A percentile compares a stretch with the other conserved stretches of the same genome.
These are phyloP conservation scores for Dynastes tityus DNA, from an alignment of 2,888 invertebrate species.

Conservation along the genomic window DNA sequence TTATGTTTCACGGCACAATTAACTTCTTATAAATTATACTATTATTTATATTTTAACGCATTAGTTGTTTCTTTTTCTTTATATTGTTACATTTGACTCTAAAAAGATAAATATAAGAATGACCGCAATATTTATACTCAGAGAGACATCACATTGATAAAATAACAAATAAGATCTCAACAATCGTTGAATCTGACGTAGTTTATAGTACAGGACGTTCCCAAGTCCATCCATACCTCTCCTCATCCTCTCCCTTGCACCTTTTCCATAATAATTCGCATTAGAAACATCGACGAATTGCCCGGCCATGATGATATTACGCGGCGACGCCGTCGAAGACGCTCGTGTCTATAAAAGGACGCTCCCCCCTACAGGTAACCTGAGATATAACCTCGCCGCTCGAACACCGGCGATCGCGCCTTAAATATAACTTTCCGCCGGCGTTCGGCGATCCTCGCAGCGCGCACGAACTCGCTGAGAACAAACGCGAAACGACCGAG, in stretches of 20 bases:
- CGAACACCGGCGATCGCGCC: constrained; percentile 40
- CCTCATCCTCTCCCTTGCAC: neutral
- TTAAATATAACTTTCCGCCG: constrained; percentile 51
- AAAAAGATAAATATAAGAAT: neutral
- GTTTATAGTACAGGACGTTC: neutral
- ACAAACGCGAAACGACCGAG: constrained; percentile 9
- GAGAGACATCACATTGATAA: too few species aligned
- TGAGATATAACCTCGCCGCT: constrained; percentile 65
- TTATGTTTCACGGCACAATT: too few species aligned
- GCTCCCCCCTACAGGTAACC: constrained; percentile 70
- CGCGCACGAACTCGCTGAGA: neutral
- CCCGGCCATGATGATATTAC: constrained; percentile 25
- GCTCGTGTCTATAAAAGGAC: constrained; percentile 70
- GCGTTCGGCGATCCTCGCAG: neutral
- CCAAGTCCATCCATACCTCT: neutral
- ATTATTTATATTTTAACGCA: too few species aligned
- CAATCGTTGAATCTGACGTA: neutral
- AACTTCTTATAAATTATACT: too few species aligned
- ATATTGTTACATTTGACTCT: neutral
- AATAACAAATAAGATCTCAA: neutral
- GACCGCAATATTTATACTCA: neutral
- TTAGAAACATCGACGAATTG: neutral
- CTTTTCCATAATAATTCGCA: neutral
- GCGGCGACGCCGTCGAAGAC: constrained; percentile 53
- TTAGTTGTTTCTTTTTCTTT: too few species aligned